Evolutionary conservation across 2,888 invertebrate species (phyloP), one percentile per base, ranked within the genome.

Genomic region (Bombylius discolor): DNA sequence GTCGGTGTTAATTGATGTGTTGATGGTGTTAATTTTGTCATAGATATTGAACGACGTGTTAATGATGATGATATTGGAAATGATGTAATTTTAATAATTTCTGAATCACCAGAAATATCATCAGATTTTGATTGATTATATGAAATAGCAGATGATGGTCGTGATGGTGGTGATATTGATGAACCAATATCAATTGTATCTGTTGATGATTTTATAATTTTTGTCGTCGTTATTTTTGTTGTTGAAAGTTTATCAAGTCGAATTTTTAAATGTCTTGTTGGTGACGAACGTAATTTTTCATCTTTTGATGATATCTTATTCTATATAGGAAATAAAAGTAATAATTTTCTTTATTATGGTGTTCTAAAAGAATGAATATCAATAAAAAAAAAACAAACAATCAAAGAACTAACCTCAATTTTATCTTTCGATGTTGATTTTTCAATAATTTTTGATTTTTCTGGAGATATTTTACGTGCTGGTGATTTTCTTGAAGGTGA

Each of bases 401-500:
- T 3, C 4, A 36, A 36, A 36, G 9, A 8, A 36, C 36, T 36
- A 36, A 36, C 36, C 36, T 36, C 36, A 36, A 8, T 36, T 1
- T 3, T 23, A 23, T 23, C 23, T 23, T 23, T 23, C 23, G 2
- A 23, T 23, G 23, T 23, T 23, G 23, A 23, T 23, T 36, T 36
- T 36, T 8, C 9, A 9, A 36, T 36, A 9, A 36, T 42, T 42
- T 42, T 42, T 5, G 1, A 8, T 42, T 65, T 65, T 31, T 76
- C 67, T 64, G 23, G 23, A 23, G 23, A 23, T 23, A 77, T 77
- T 57, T 76, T 71, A 59, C 74, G 72, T 5, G 79, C 78, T 11
- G 78, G 78, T 58, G 78, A 79, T 50, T 77, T 71, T 8, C 70
- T 65, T 12, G 76, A 69, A 14, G 80, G 79, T 33, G 79, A 79